Conservation (phyloP, 2,797 vertebrate genomes). For the Chaunax sp. region DNA sequence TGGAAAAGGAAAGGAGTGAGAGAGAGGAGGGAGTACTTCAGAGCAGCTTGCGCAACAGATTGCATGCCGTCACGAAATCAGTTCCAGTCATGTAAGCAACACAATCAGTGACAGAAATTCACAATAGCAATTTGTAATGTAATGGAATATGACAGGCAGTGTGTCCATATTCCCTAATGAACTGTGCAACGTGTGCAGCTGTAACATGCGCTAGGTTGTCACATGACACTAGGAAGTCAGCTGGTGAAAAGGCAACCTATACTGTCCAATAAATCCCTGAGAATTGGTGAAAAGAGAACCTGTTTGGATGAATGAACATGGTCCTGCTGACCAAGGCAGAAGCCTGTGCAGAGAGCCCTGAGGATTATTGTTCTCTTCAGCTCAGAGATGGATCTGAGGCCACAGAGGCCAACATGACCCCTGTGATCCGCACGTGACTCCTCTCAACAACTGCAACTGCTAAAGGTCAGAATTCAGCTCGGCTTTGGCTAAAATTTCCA, state of each 20-base stretch:
- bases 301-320: constrained; percentile 73
- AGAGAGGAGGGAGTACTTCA: constrained; percentile 22
- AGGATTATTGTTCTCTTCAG: constrained; percentile 79
- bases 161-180: no score
- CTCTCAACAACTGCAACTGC: constrained; percentile 57
- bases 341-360: constrained; percentile 64
- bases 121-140: no score
- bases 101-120: no score
- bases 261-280: constrained; percentile 50
- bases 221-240: constrained; percentile 39
- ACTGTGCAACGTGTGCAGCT: neutral
- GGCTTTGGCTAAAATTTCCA: constrained; percentile 58
- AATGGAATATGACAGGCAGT: no score
- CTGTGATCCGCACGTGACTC: constrained; percentile 72
- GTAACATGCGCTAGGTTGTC: constrained; percentile 16
- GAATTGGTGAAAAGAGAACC: constrained; percentile 65
- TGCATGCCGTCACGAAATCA: constrained; percentile 21
- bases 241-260: constrained; percentile 38
- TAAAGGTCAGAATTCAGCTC: constrained; percentile 51
- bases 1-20: constrained; percentile 27
- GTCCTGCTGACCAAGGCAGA: constrained; percentile 80
- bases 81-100: constrained; percentile 44
- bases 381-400: constrained; percentile 72
- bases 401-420: constrained; percentile 79
- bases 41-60: constrained; percentile 57